A percentile compares a stretch with the other conserved stretches of the same genome.
Conservation (phyloP, 2,113 vertebrate genomes). For the Leucopsar rothschildi region DNA sequence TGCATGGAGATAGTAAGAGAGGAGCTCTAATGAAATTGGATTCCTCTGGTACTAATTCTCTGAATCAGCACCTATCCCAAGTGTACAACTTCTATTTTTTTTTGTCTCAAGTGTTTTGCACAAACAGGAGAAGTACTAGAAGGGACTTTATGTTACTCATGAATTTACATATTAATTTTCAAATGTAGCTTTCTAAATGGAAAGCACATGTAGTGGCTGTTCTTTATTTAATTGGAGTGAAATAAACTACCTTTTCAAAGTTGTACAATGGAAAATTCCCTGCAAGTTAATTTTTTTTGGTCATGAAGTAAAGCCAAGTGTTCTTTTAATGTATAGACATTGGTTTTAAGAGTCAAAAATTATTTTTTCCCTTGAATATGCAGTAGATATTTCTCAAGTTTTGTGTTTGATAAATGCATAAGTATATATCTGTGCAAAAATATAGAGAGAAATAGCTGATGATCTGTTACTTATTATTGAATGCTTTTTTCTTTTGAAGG, state of each 20-base stretch:
- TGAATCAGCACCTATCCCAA: neutral
- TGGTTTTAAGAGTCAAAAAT: neutral
- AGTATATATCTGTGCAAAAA: neutral
- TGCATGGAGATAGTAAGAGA: neutral
- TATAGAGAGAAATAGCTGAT: neutral
- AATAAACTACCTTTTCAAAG: neutral
- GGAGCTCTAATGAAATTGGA: rapidly evolving
- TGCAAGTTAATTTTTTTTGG: neutral
- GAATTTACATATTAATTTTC: neutral
- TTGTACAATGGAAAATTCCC: neutral
- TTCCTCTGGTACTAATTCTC: neutral
- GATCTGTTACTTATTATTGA: neutral
- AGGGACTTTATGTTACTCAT: neutral
- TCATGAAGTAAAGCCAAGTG: neutral
- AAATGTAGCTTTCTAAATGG: neutral
- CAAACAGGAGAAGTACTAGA: neutral
- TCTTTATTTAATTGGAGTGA: neutral
- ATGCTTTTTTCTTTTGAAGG: constrained; percentile 53
- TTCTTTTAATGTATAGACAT: neutral
- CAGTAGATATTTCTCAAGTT: neutral
- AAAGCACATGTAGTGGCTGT: neutral
- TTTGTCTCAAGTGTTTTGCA: neutral
- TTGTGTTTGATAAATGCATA: neutral
- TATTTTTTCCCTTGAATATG: neutral
- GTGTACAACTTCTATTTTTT: neutral